These are phyloP conservation scores for Fundulus diaphanus DNA, from an alignment of 2,797 vertebrate genomes.

Conservation along the genomic window DNA sequence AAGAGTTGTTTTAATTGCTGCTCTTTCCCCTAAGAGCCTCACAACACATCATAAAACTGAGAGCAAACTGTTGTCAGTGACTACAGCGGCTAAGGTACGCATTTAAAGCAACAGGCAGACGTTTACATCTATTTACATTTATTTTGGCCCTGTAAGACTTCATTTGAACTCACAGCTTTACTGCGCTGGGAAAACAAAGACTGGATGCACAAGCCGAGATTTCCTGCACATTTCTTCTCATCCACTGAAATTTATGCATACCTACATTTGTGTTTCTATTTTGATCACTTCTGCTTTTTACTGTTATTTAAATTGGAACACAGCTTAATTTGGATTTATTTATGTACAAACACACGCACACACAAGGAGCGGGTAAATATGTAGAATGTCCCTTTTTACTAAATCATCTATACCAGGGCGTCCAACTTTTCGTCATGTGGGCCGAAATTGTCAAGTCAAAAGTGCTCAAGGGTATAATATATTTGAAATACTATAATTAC, in stretches of 20 bases:
- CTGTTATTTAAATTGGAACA: no score
- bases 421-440: no score
- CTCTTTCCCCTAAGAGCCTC: not conserved
- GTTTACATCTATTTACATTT: not conserved
- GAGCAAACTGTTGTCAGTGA: not conserved
- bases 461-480: no score
- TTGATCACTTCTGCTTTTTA: no score
- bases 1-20: not conserved
- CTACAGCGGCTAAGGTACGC: not conserved
- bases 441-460: no score
- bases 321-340: no score
- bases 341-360: no score
- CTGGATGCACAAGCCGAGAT: not conserved
- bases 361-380: no score
- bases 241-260: not conserved
- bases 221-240: not conserved
- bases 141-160: not conserved
- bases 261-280: no score
- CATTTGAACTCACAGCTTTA: not conserved
- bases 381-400: no score
- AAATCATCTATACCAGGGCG: no score
- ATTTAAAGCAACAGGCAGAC: not conserved
- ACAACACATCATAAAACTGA: not conserved
- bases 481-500: no score
- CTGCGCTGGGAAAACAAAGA: not conserved